Evolutionary conservation across 2,797 vertebrate species (phyloP).

Genomic region (Danio choprae): DNA sequence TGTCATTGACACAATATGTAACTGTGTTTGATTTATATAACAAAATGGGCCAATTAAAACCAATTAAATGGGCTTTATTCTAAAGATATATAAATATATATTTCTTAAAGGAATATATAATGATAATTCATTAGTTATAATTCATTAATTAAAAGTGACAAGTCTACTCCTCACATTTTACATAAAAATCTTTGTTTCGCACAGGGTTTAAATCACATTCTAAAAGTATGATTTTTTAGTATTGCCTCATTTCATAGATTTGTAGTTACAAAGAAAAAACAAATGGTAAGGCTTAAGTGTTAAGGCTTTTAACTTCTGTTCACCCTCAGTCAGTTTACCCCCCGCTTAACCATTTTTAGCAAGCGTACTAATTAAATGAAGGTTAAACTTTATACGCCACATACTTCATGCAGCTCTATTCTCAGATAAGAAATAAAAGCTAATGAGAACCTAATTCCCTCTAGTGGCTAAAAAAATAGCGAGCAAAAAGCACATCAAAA

Average conservation of each 20-base stretch:
- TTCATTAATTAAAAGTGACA: not conserved
- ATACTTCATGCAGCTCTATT: not conserved
- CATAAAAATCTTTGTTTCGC: not conserved
- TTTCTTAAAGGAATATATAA: not conserved
- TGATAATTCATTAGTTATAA: not conserved
- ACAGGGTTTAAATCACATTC: not conserved
- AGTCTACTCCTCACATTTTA: not conserved
- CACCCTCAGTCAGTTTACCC: not conserved
- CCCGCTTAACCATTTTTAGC: not conserved
- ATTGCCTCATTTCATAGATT: not conserved
- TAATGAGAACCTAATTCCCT: constrained; percentile 30
- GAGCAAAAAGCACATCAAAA: constrained; percentile 31
- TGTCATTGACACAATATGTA: no score
- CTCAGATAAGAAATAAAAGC: constrained; percentile 1
- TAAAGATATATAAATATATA: no score
- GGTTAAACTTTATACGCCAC: constrained; percentile 11
- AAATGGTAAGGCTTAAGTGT: not conserved
- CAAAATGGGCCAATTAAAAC: no score
- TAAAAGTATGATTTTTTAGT: not conserved
- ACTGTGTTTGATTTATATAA: no score
- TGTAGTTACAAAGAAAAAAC: not conserved
- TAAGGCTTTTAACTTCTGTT: not conserved
- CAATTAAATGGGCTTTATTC: no score
- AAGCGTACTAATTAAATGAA: not conserved
- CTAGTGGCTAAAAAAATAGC: constrained; percentile 28